Evolutionary conservation across 2,888 invertebrate genomes (phyloP), one percentile per base, ranked within the genome.

Genomic region (Microctonus hyperodae): DNA sequence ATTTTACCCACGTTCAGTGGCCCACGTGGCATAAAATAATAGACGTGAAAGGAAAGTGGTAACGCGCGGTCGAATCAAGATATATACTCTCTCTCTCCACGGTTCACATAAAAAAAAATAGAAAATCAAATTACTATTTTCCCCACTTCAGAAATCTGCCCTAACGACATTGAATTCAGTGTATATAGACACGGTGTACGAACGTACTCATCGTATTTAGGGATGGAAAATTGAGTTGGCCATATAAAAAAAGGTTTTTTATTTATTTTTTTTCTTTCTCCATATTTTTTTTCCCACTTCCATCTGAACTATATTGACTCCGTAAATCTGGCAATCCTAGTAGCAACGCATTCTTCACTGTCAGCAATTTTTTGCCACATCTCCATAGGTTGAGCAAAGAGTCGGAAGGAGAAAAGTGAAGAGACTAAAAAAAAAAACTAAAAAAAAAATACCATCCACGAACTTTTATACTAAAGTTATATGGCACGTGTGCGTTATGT

Each of bases 301-400:
- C 55, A 31, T 56, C 50, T 22, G 28, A 13, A 37, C 61, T 62
- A 61, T 37, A 66, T 61, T 66, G 61, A 66, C 66, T 53, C 48
- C 61, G 48, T 65, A 65, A 65, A 60, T 65, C 55, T 55, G 60
- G 25, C 33, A 51, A 65, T 65, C 31, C 48, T 35, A 55, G 66
- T 61, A 50, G 10, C 23, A 61, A 61, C 56, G 61, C 61, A 66
- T 66, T 66, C 61, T 56, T 66, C 62, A 62, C 66, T 66, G 66
- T 66, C 66, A 66, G 66, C 61, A 57, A 62, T 66, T 65, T 65
- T 65, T 65, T 65, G 60, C 51, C 53, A n/a, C n/a, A 60, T 60
- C 51, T 37, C 58, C 50, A 51, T 50, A 53, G 37, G 44, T 48
- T 22, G 60, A 55, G 60, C 48, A 33, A 44, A 40, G 20, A 59